Evolutionary conservation across 2,113 vertebrate genomes (phyloP).

Genomic region (Plecotus auritus): DNA sequence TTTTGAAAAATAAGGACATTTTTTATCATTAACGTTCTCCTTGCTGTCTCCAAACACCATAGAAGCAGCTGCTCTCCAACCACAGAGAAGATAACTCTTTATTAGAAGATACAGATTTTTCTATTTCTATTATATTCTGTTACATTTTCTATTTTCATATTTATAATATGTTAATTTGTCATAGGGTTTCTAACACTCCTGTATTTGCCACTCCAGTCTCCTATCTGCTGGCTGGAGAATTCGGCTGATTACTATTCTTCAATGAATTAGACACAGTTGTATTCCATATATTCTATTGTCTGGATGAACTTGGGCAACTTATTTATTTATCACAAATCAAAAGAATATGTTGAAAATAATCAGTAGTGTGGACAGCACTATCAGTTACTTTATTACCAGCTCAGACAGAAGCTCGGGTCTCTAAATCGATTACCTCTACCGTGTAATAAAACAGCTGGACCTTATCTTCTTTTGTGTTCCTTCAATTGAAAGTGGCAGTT

Average conservation of each 20-base stretch:
- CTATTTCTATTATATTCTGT: neutral
- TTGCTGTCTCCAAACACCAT: neutral
- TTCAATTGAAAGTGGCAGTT: accelerated
- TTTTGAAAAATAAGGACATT: neutral
- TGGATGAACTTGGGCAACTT: neutral
- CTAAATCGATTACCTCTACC: neutral
- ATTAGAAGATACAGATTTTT: neutral
- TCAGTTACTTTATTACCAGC: neutral
- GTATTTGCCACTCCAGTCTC: neutral
- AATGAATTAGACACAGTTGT: neutral
- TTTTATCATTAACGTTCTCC: neutral
- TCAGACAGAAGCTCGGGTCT: neutral
- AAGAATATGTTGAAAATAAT: neutral
- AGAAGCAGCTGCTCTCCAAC: neutral
- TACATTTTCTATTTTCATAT: neutral
- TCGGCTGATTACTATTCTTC: neutral
- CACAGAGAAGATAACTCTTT: neutral
- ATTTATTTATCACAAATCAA: neutral
- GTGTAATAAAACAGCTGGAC: neutral
- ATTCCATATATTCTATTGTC: neutral
- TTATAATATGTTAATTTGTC: neutral
- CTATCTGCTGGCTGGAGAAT: neutral
- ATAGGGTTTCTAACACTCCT: neutral
- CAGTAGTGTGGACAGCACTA: neutral
- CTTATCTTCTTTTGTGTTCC: neutral